A percentile compares a stretch with the other conserved stretches of the same genome.
Evolutionary conservation across 2,113 vertebrate species (phyloP).

Genomic region (Hylia prasina): DNA sequence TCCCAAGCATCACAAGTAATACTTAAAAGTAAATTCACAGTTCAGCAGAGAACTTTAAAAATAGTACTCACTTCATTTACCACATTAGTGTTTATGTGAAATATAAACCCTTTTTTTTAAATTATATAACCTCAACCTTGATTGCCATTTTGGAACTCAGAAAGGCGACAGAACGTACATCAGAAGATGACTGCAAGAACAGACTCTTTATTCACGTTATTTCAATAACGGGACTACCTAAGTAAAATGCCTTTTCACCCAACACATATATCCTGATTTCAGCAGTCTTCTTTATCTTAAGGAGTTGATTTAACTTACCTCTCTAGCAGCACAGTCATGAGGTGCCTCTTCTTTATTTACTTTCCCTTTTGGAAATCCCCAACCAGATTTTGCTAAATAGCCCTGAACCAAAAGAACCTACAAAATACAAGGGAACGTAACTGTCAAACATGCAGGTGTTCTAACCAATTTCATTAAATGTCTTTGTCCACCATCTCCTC

Average conservation of each 20-base stretch:
- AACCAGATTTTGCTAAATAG: constrained; percentile 95
- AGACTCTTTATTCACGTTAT: not conserved
- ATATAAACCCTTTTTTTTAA: not conserved
- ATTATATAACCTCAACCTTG: not conserved
- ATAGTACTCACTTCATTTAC: not conserved
- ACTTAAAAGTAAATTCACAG: not conserved
- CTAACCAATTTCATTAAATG: not conserved
- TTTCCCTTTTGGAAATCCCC: constrained; percentile 98
- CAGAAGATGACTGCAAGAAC: not conserved
- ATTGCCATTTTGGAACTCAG: not conserved
- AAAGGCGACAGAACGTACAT: not conserved
- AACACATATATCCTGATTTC: not conserved
- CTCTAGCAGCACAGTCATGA: constrained; percentile 94
- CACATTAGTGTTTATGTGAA: not conserved
- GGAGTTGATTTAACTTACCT: constrained; percentile 72
- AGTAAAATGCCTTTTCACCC: not conserved
- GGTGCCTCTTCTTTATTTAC: constrained; percentile 97
- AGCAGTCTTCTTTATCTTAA: not conserved
- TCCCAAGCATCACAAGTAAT: not conserved
- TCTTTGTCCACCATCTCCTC: not conserved
- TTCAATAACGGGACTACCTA: not conserved
- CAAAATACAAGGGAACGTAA: constrained; percentile 2
- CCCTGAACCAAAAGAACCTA: constrained; percentile 95
- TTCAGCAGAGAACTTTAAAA: not conserved
- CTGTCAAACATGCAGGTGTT: not conserved